Base-by-base conservation (phyloP, 2,888 invertebrate species). In the Unio pictorum region DNA sequence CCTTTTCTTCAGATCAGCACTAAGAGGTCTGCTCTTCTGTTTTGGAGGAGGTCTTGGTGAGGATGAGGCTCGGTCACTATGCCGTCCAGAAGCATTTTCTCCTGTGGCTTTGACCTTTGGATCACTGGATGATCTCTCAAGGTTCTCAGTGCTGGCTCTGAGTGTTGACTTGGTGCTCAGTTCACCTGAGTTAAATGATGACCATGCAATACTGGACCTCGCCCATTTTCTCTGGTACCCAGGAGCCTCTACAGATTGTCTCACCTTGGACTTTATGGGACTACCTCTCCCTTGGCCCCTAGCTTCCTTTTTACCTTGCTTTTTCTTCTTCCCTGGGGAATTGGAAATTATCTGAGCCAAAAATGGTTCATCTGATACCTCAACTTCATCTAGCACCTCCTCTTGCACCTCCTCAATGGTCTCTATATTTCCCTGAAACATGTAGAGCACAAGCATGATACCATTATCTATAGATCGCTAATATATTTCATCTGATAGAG, bases 191-290 rank as follows among this genome's bases (percentile, higher is more conserved):
- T 85, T 81, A 68, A 81, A 84, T 0, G 86, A 82, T 26, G 76
- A 73, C 87, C 87, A 87, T 0, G 85, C 84, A 7, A 76, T 80
- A 56, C 85, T 87, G 8, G 87, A 87, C 26, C 78, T 78, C 7
- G 79, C 80, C 86, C 87, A 87, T 64, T 82, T 83, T 11, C 86
- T 73, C 63, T 82, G 79, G 57, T 82, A 81, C 54, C 70, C 73
- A 55, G 76, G 72, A 23, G 73, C 73, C 45, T 81, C 81, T 17
- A 79, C 64, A 56, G 82, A 80, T 64, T 80, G 76, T 61, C 75
- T 72, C 15, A 80, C 81, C 66, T 75, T 78, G 18, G 75, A 78
- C 60, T 72, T 76, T 26, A 72, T 63, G 45, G 45, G 45, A 45
- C 45, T 56, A 71, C 28, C 66, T 68, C 17, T 34, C 55, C 26